These are phyloP conservation scores for Lampropteryx suffumata DNA, from an alignment of 2,888 invertebrate genomes.

Conservation along the genomic window DNA sequence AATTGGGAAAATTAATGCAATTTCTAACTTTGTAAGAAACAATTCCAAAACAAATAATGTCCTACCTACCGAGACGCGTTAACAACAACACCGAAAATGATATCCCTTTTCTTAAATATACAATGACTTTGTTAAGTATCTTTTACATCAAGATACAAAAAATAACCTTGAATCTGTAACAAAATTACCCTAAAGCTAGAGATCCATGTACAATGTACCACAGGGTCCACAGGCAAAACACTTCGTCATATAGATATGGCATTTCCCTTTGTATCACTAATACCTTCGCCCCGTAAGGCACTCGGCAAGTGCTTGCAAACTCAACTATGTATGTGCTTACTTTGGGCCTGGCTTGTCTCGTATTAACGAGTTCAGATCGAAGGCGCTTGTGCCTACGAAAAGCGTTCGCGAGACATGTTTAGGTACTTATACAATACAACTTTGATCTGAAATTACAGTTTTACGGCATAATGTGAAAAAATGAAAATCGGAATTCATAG, in stretches of 20 bases:
- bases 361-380: background rate
- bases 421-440: no score
- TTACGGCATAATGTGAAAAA: background rate
- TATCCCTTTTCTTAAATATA: background rate
- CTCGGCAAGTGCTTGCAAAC: background rate
- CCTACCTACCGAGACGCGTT: conserved; percentile 1
- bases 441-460: background rate
- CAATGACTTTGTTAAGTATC: background rate
- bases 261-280: background rate
- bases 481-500: background rate
- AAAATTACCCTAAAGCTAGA: background rate
- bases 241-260: background rate
- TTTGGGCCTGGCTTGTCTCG: background rate
- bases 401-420: no score
- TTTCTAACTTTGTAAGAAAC: no score
- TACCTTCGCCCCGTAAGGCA: background rate
- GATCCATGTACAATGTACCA: background rate
- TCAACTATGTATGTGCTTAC: no score
- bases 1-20: no score
- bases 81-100: background rate
- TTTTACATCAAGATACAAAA: background rate
- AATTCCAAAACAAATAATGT: no score
- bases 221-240: no score
- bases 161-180: background rate
- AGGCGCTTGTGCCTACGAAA: no score